A percentile compares a stretch with the other conserved stretches of the same genome.
Evolutionary conservation across 2,113 vertebrate species (phyloP).

Genomic region (Sclerurus mexicanus): DNA sequence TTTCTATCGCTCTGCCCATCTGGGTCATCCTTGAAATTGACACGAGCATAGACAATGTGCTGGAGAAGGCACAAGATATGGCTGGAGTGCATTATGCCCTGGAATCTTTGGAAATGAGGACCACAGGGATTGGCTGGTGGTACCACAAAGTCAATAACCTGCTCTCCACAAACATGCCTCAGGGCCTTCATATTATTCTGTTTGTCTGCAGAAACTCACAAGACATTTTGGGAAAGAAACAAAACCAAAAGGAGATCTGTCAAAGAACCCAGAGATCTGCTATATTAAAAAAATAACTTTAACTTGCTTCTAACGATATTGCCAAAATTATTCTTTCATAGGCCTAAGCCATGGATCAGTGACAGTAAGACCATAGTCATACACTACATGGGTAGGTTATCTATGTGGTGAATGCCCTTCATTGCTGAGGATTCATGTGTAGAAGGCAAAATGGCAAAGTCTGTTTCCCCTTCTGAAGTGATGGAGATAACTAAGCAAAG

Average conservation of each 20-base stretch:
- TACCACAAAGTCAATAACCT: background rate
- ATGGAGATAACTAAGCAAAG: background rate
- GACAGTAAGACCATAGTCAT: background rate
- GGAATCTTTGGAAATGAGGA: background rate
- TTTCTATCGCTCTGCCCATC: background rate
- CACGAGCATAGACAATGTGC: background rate
- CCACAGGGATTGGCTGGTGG: background rate
- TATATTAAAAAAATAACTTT: background rate
- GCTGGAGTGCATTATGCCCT: background rate
- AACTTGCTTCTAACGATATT: background rate
- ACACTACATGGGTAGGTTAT: background rate
- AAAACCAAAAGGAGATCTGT: background rate
- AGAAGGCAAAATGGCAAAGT: background rate
- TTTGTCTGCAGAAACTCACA: background rate
- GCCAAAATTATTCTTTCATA: background rate
- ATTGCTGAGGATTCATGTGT: background rate
- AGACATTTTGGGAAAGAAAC: background rate
- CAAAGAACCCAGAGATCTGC: background rate
- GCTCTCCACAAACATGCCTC: background rate
- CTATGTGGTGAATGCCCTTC: background rate
- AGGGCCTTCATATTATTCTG: background rate
- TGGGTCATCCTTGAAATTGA: background rate
- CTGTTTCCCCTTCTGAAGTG: background rate
- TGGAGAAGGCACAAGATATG: background rate
- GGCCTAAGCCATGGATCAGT: background rate